These are phyloP conservation scores for Labeo rohita DNA, from an alignment of 2,113 vertebrate genomes.

Conservation along the genomic window DNA sequence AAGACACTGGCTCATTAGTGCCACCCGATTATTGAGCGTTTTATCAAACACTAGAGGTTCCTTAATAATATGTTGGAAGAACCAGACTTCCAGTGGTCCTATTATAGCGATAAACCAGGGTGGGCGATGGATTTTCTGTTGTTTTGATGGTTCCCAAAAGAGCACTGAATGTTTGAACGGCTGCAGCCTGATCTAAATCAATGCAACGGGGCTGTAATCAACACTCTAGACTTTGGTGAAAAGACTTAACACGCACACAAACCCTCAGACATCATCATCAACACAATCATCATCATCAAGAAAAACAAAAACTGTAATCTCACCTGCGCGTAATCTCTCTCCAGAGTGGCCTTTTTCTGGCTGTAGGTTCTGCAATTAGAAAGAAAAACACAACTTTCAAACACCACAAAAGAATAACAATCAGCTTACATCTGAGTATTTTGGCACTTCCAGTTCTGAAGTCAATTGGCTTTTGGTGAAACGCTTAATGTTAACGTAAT, in stretches of 20 bases:
- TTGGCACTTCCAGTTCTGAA: neutral
- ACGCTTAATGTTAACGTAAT: neutral
- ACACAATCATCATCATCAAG: constrained; percentile 6
- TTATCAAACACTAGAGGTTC: neutral
- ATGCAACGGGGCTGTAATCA: neutral
- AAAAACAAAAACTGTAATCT: constrained; percentile 52
- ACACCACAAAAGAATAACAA: no score
- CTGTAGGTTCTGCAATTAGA: constrained; percentile 87
- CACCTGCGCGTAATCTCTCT: constrained; percentile 97
- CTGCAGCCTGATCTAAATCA: neutral
- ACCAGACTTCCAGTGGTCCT: neutral
- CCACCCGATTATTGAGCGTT: neutral
- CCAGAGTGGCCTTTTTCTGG: constrained; percentile 95
- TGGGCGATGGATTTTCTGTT: neutral
- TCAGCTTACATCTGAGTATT: neutral
- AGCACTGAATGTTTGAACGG: neutral
- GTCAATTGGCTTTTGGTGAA: neutral
- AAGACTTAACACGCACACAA: neutral
- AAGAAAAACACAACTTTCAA: constrained; percentile 42
- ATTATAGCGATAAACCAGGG: neutral
- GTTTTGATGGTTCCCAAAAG: constrained; percentile 3
- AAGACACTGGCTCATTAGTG: neutral
- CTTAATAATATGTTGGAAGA: neutral
- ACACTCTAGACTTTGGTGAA: neutral
- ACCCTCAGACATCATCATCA: constrained; percentile 7